Evolutionary conservation across 2,888 invertebrate species (phyloP), one percentile per base, ranked within the genome.

Genomic region (Drosophila sordidapex): DNA sequence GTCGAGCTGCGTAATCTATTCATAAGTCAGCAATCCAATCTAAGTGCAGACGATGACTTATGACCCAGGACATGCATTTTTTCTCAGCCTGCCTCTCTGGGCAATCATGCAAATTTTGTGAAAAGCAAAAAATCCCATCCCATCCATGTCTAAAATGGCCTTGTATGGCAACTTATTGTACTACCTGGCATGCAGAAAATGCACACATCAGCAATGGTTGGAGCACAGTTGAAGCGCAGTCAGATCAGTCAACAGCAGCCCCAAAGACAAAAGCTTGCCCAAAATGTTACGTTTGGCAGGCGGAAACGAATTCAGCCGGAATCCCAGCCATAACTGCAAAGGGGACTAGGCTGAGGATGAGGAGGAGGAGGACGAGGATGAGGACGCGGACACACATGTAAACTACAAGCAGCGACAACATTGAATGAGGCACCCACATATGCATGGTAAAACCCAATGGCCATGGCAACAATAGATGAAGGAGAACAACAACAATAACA

Each of bases 131-230:
- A 43, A 43, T 21, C 2, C 11, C 43, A 33, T 21, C 70, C 69
- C 69, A 76, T 79, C 69, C 69, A 76, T 79, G 87, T 74, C 83
- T 52, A 76, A 82, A 82, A 72, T 82, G 80, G 60, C 75, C 88
- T 75, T 88, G 78, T 84, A 80, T 72, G 89, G 83, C 63, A 83
- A 76, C 83, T 83, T 83, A 88, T 86, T 78, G 81, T 79, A 74
- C 67, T 69, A 72, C 87, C 87, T 86, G 83, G 70, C 57, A 66
- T 48, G 63, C 54, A 29, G 62, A 57, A 64, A 73, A 53, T 70
- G 54, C 70, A 60, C 31, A 56, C 65, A 72, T 54, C 59, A 59
- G 36, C 56, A 57, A 49, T 21, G 46, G 38, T 38, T 38, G 36
- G 51, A 4, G 15, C 8, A 25, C 29, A 59, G 60, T 38, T 35